Percentiles rank a stretch among this genome's conserved stretches.
Conservation (phyloP, 2,113 vertebrate genomes). For the Actinemys pallida region DNA sequence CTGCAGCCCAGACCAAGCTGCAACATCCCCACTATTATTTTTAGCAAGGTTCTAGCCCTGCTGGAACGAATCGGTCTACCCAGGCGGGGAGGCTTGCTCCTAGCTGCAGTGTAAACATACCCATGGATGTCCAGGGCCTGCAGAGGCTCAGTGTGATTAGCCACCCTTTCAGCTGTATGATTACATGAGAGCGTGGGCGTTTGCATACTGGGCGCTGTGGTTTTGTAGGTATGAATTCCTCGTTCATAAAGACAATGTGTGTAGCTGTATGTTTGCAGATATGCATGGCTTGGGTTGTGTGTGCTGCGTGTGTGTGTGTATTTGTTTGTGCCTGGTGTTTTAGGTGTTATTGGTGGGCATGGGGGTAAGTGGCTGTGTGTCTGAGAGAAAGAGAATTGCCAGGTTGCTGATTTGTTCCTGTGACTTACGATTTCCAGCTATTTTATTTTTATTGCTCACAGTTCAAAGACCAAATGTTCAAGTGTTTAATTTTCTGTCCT, state of each 20-base stretch:
- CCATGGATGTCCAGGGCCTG: not conserved
- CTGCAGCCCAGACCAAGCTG: not conserved
- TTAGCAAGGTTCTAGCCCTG: not conserved
- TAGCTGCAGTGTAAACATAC: not conserved
- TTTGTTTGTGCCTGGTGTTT: not conserved
- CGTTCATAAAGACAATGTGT: not conserved
- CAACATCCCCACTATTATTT: not conserved
- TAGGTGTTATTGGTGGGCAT: not conserved
- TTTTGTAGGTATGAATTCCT: not conserved
- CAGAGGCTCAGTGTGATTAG: not conserved
- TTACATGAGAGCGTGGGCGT: not conserved
- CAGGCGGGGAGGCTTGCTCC: not conserved
- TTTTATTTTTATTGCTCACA: not conserved
- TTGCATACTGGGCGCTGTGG: fast-evolving
- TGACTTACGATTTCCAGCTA: not conserved
- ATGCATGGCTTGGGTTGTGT: not conserved
- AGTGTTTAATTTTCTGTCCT: slow-evolving; percentile 51
- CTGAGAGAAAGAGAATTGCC: not conserved
- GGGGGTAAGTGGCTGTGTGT: not conserved
- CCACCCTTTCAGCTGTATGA: not conserved
- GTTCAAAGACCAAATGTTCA: slow-evolving; percentile 51
- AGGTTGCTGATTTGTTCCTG: not conserved
- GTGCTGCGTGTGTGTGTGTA: not conserved
- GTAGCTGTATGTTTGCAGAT: not conserved
- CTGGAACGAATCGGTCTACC: not conserved